These are phyloP conservation scores for Dynastes tityus DNA, from an alignment of 2,888 invertebrate genomes.

Conservation along the genomic window DNA sequence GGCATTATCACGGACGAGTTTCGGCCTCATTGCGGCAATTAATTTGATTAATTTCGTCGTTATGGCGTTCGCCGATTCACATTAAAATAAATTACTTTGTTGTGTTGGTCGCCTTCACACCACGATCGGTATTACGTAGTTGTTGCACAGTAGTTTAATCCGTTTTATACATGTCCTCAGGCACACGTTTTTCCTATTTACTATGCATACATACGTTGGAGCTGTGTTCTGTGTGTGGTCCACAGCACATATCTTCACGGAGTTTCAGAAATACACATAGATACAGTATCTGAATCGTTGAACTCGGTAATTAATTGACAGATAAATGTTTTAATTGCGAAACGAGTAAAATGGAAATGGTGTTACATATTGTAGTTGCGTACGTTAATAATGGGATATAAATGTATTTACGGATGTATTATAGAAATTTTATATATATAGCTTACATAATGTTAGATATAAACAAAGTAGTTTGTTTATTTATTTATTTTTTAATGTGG, in stretches of 20 bases:
- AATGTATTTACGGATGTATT: slow-evolving; percentile 26
- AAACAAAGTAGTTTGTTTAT: no score
- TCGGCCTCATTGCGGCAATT: slow-evolving; percentile 18
- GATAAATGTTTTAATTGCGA: slow-evolving; percentile 10
- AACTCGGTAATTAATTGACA: slow-evolving; percentile 39
- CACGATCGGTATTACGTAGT: neutral
- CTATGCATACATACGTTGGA: neutral
- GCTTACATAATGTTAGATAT: no score
- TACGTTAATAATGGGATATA: slow-evolving; percentile 1
- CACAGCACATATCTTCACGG: slow-evolving; percentile 14
- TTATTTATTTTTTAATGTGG: no score
- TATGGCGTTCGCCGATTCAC: slow-evolving; percentile 22
- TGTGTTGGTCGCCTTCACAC: slow-evolving; percentile 31
- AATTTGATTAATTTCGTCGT: slow-evolving; percentile 42
- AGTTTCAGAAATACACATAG: neutral
- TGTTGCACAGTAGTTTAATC: neutral
- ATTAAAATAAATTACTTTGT: slow-evolving; percentile 46
- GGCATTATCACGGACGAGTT: slow-evolving; percentile 15
- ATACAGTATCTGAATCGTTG: slow-evolving; percentile 37
- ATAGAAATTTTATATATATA: neutral
- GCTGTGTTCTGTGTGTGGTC: slow-evolving; percentile 33
- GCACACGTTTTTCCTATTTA: slow-evolving; percentile 19
- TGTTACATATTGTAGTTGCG: neutral
- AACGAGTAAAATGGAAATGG: slow-evolving; percentile 8
- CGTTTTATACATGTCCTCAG: slow-evolving; percentile 2